phyloP scores from a whole-genome alignment of 2,797 vertebrate species.

The Tympanoctomys barrerae region DNA sequence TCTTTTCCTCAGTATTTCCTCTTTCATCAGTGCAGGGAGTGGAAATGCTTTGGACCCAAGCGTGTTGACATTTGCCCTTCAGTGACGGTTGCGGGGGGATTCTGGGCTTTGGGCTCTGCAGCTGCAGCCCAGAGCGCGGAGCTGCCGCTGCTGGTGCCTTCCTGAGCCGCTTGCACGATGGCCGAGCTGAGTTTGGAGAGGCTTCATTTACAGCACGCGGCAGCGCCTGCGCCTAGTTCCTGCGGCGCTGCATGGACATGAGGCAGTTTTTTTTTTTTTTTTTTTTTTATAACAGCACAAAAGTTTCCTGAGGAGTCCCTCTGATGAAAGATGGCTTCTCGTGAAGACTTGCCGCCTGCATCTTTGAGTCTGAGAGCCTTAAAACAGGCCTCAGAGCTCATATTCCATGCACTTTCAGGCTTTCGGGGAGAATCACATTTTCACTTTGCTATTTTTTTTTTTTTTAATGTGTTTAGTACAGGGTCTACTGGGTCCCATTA shows the following conservation, averaged over 20 bases:
- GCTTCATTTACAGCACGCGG: constrained; percentile 54
- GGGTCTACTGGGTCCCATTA: too few species aligned
- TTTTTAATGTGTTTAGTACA: too few species aligned
- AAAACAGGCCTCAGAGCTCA: neutral
- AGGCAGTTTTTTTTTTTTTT: constrained; percentile 9
- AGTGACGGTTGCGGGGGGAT: neutral
- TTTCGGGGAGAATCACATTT: constrained; percentile 30
- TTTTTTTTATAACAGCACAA: neutral
- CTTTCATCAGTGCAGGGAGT: neutral
- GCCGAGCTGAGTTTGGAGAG: neutral
- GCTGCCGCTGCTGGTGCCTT: neutral
- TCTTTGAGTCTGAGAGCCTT: constrained; percentile 46
- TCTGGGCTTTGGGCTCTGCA: neutral
- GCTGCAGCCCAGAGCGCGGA: constrained; percentile 14
- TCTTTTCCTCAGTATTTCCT: neutral
- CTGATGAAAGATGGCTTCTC: constrained; percentile 40
- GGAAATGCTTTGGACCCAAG: neutral
- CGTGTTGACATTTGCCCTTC: neutral
- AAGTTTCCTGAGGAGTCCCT: constrained; percentile 63
- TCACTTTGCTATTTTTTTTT: neutral
- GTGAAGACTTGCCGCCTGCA: neutral
- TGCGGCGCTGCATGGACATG: constrained; percentile 7
- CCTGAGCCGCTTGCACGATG: neutral
- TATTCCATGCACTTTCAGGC: constrained; percentile 40
- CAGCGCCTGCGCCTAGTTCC: neutral